phyloP scores from a whole-genome alignment of 2,888 invertebrate species.

The Carpatolechia fugitivella region DNA sequence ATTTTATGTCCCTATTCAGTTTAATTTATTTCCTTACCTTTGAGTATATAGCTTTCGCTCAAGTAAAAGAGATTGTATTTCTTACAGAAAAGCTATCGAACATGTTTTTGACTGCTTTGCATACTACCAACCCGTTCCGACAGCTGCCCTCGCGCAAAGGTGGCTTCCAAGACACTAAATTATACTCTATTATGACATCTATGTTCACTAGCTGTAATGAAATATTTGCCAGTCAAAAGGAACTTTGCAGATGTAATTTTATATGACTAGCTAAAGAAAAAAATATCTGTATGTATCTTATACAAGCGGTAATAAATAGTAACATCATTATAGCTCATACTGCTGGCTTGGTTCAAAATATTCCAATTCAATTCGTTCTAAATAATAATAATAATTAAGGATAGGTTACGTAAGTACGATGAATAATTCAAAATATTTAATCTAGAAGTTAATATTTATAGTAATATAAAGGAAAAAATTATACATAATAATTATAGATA shows the following conservation, averaged over 20 bases:
- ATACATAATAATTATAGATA: too few species aligned
- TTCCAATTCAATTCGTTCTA: too few species aligned
- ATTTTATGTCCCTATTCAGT: too few species aligned
- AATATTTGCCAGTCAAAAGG: background rate
- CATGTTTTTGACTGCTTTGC: constrained; percentile 55
- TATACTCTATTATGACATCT: background rate
- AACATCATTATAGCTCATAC: too few species aligned
- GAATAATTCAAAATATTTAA: too few species aligned
- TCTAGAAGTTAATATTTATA: too few species aligned
- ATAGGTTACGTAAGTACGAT: too few species aligned
- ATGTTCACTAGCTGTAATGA: constrained; percentile 3
- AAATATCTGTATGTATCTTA: background rate
- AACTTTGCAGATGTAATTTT: background rate
- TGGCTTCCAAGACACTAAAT: constrained; percentile 24
- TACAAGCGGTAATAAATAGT: background rate
- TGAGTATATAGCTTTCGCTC: background rate
- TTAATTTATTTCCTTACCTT: too few species aligned
- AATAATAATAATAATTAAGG: too few species aligned
- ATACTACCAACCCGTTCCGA: constrained; percentile 68
- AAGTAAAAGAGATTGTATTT: background rate
- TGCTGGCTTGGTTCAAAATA: too few species aligned
- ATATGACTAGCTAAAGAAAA: background rate
- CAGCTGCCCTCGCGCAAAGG: constrained; percentile 56
- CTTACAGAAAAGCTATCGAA: constrained; percentile 1
- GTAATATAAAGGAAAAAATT: too few species aligned